These are phyloP conservation scores for Sebastes steindachneri DNA, from an alignment of 2,797 vertebrate species.

Conservation along the genomic window DNA sequence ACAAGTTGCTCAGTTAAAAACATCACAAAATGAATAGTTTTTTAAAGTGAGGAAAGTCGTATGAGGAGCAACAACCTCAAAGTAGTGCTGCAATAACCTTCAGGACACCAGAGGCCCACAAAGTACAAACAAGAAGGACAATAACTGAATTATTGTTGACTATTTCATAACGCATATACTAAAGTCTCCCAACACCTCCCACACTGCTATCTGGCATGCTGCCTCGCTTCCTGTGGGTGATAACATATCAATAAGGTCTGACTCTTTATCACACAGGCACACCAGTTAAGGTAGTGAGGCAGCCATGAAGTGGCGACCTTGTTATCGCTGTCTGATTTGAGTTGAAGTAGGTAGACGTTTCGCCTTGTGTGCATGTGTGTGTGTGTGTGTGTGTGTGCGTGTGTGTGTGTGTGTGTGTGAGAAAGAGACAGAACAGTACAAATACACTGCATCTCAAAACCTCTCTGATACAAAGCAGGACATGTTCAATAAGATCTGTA, in stretches of 20 bases:
- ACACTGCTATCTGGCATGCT: slow-evolving; percentile 33
- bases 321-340: slow-evolving; percentile 66
- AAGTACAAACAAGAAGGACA: background rate
- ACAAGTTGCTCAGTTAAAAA: background rate
- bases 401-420: background rate
- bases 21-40: background rate
- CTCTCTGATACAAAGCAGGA: background rate
- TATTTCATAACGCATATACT: background rate
- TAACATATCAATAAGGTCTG: slow-evolving; percentile 51
- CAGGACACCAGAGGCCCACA: background rate
- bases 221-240: slow-evolving; percentile 60
- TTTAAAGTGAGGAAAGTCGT: background rate
- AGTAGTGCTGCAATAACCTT: background rate
- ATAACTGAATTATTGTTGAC: background rate
- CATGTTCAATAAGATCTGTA: background rate
- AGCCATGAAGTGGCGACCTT: slow-evolving; percentile 52
- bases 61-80: background rate
- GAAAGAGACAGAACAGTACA: background rate
- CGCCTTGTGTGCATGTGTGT: background rate
- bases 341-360: slow-evolving; percentile 31
- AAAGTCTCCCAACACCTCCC: background rate
- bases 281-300: slow-evolving; percentile 39
- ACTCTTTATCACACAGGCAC: slow-evolving; percentile 46
- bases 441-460: background rate
- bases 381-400: background rate